These are phyloP conservation scores for Scaptodrosophila lebanonensis DNA, from an alignment of 1,140 invertebrate species.

Conservation along the genomic window DNA sequence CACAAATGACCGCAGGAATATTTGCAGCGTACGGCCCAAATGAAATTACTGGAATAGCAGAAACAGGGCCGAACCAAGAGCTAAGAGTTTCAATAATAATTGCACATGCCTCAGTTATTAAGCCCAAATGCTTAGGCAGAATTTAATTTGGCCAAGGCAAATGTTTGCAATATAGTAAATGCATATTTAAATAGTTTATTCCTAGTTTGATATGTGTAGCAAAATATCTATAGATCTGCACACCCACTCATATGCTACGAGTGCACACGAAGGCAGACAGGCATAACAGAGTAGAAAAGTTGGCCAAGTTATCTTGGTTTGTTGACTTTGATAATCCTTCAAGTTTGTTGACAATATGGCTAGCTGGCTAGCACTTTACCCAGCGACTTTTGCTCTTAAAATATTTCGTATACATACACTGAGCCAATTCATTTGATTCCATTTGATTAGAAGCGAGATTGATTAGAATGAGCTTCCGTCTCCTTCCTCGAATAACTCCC, in stretches of 20 bases:
- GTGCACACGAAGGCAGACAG: neutral
- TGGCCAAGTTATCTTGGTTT: constrained; percentile 27
- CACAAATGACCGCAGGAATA: constrained; percentile 52
- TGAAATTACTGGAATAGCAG: constrained; percentile 61
- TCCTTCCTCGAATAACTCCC: too few species aligned
- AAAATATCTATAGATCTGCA: too few species aligned
- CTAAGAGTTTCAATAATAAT: constrained; percentile 26
- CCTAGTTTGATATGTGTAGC: constrained; percentile 16
- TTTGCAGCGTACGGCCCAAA: constrained; percentile 37
- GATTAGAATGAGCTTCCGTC: too few species aligned
- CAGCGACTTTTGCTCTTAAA: constrained; percentile 67
- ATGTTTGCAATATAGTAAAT: constrained; percentile 54
- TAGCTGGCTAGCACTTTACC: constrained; percentile 7
- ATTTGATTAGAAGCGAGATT: too few species aligned
- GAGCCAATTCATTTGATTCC: too few species aligned
- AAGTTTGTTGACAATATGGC: constrained; percentile 74
- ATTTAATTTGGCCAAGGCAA: constrained; percentile 55
- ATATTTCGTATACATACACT: constrained; percentile 51
- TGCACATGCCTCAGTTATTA: constrained; percentile 6
- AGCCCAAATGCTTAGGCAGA: constrained; percentile 9
- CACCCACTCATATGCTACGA: too few species aligned
- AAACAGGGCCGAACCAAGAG: constrained; percentile 4
- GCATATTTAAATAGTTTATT: constrained; percentile 61
- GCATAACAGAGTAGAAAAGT: neutral
- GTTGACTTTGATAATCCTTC: constrained; percentile 75